Base-by-base conservation (phyloP, 2,888 invertebrate species). In the Parnassius apollo region DNA sequence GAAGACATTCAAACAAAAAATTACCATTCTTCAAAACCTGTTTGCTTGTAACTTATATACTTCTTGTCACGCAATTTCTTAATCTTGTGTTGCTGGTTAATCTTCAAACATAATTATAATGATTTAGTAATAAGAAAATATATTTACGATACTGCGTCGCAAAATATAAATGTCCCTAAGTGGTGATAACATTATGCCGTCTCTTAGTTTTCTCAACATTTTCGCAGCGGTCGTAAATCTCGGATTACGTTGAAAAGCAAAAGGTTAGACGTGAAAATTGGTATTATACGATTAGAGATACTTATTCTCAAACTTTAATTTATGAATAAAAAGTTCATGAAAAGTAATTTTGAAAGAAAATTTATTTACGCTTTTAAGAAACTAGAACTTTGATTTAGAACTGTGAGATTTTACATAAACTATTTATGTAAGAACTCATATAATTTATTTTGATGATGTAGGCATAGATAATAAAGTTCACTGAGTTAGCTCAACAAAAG, bases 181-280 rank as follows among this genome's bases (percentile, higher is more conserved):
- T 56, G 46, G 52, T 46, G 52, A 61, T 57, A 57, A 61, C 57
- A 52, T 57, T 61, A 52, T 61, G 52, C 44, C 52, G 46, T 57
- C 57, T 52, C 52, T 42, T 12, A 51, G 52, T 52, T 52, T 52
- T 51, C 35, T 51, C 44, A 44, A 52, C 25, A 57, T 57, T 61
- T 60, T 60, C 55, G 49, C 50, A 25, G 44, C 44, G 49, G 22
- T 61, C 60, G 60, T 55, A 61, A 60, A 61, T 61, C 50, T 61
- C 46, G 55, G 55, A 61, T 55, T 55, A 61, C 49, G 50, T 50
- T 45, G 42, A 35, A 42, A 61, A 61, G 60, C 55, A 61, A 55
- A 61, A 61, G 44, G 49, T 55, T 50, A 46, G 48, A 60, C 48
- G 53, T 42, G 55, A 48, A 42, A 54, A 55, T 50, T 61, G 59